Base-by-base conservation (phyloP, 2,797 vertebrate species). In the Chiroxiphia lanceolata region DNA sequence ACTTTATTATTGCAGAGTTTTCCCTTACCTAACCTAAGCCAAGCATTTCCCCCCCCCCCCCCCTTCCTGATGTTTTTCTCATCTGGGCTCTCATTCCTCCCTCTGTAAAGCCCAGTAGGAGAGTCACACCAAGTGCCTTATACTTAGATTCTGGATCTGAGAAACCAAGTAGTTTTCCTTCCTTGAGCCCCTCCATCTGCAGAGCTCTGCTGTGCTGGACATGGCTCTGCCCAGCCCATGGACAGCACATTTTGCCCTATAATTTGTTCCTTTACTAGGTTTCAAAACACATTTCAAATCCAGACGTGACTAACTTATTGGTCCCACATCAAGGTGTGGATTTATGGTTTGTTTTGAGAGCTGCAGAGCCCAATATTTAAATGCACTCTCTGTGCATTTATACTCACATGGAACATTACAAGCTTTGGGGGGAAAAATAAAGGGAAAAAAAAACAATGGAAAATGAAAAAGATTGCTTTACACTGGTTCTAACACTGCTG, bases 41-140 rank as follows among this genome's bases (percentile, higher is more conserved):
- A 82, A 70, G 40, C 13, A 16, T 19, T 25, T 33, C 7, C 7
- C 0, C 0, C 1, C 7, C 7, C 0, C 0, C 1, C 7, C 7
- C 9, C 4, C 17, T 17, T 21, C n/a, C 44, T 1, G 1, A 29
- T 61, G 33, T 69, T 92, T 64, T 60, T 48, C 64, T 63, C 83
- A 45, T 57, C 68, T 69, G n/a, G 48, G 18, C 19, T 83, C 42
- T 82, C 78, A 47, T 33, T 69, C 38, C 57, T 53, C 26, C 34
- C 45, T 33, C 61, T 82, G 54, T 23, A 64, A 87, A 90, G 33
- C 38, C 44, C 33, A 14, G n/a, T 5, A 67, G 51, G 45, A 86
- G 26, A 72, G 27, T 23, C 29, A 33, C 15, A 71, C 51, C 80
- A 27, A 38, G 36, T 20, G 36, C 36, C 33, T 69, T 44, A 3